Evolutionary conservation across 2,113 vertebrate species (phyloP).

Genomic region (Otocyon megalotis): DNA sequence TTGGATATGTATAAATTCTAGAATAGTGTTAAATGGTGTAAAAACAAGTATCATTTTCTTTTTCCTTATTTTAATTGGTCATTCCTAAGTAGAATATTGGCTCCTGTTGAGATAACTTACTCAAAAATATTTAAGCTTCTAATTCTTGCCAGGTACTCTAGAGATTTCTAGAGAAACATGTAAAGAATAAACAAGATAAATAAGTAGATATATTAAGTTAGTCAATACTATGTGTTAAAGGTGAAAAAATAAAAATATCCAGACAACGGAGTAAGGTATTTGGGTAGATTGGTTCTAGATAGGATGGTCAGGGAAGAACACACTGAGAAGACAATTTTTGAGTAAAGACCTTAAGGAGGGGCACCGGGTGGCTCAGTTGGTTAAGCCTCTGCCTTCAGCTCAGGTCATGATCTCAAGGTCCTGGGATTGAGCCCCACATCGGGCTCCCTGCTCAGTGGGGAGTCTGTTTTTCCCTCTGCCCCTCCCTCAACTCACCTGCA

Average conservation of each 20-base stretch:
- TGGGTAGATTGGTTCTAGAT: not conserved
- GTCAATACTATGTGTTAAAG: not conserved
- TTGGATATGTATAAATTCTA: not conserved
- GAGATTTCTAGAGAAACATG: not conserved
- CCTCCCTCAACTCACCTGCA: not conserved
- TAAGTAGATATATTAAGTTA: not conserved
- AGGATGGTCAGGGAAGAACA: not conserved
- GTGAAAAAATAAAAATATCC: not conserved
- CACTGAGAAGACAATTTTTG: not conserved
- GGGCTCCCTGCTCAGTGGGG: not conserved
- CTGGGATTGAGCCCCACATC: not conserved
- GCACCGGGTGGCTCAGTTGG: not conserved
- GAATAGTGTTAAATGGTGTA: not conserved
- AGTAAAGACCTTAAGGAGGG: not conserved
- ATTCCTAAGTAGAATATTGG: not conserved
- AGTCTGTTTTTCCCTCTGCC: not conserved
- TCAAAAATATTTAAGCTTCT: not conserved
- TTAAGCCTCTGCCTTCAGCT: not conserved
- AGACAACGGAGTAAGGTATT: not conserved
- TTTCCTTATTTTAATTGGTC: conserved; percentile 2
- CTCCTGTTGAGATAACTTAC: not conserved
- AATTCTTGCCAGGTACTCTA: not conserved
- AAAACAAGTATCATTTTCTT: not conserved
- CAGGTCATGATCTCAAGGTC: not conserved
- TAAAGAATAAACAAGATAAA: not conserved